Percentiles rank a stretch among this genome's conserved stretches.
These are phyloP conservation scores for Haliclystus octoradiatus DNA, from an alignment of 30 jellyfish, hydroid and myxozoan genomes.

Conservation along the genomic window DNA sequence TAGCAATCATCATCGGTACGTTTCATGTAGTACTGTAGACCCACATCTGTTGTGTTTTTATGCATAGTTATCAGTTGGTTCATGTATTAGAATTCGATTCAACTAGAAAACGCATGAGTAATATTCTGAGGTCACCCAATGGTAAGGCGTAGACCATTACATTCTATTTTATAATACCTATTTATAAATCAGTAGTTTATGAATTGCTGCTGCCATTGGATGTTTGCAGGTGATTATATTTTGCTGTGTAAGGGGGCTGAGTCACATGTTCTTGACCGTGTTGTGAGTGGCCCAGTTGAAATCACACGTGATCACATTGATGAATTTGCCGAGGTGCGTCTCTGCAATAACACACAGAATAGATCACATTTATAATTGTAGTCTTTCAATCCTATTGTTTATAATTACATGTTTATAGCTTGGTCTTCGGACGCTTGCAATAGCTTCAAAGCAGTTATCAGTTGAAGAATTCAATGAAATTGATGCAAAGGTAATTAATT, in stretches of 20 bases:
- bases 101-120: constrained; percentile 93
- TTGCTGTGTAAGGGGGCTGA: constrained; percentile 97
- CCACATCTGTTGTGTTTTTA: too few relatives aligned
- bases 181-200: not conserved
- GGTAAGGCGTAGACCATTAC: constrained; percentile 16
- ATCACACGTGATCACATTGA: constrained; percentile 70
- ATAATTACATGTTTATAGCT: constrained; percentile 51
- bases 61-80: constrained; percentile 57
- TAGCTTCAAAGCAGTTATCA: constrained; percentile 39
- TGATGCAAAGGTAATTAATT: constrained; percentile 64
- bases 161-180: not conserved
- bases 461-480: constrained; percentile 39
- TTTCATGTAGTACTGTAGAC: too few relatives aligned
- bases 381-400: not conserved
- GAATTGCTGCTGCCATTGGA: constrained; percentile 34
- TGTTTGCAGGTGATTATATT: not conserved
- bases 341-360: not conserved
- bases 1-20: too few relatives aligned
- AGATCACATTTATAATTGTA: not conserved
- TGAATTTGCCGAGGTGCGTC: constrained; percentile 77
- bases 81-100: constrained; percentile 98
- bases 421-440: constrained; percentile 86
- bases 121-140: constrained; percentile 55
- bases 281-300: constrained; percentile 64
- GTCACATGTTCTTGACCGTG: constrained; percentile 75